Evolutionary conservation across 2,797 vertebrate species (phyloP), one percentile per base, ranked within the genome.

Genomic region (Dipus sagitta): DNA sequence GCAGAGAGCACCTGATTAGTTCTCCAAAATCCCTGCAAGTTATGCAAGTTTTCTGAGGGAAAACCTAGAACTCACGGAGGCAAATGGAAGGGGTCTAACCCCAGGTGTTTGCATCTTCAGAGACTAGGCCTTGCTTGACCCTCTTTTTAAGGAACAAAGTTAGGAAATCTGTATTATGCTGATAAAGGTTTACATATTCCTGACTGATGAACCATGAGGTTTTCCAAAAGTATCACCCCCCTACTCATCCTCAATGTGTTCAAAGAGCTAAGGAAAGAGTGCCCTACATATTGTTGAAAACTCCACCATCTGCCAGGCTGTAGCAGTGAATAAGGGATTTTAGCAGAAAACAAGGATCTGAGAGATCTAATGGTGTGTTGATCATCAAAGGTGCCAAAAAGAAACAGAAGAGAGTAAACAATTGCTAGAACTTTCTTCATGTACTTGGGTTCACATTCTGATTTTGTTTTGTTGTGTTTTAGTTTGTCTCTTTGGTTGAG

Each of bases 121-220:
- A 83, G 67, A 72, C 71, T 52, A 12, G 1, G 21, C n/a, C 32
- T 34, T 70, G 6, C 9, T 47, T 47, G 47, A 47, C 12, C 47
- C 15, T 83, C 68, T 30, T 83, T 88, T 82, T 88, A 88, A 93
- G 38, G 30, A 82, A 91, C 2, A 21, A 38, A 79, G 28, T 28
- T 32, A 42, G n/a, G 26, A 86, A 77, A 71, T 64, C 34, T 88
- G 28, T 60, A 75, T 38, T 52, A 78, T 71, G 24, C 32, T 38
- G 38, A 87, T 12, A 67, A 24, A 78, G 70, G 81, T 32, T 81
- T 95, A 86, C 71, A 21, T 75, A 74, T 71, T 79, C 32, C 71
- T 58, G 65, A 75, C 11, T 88, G 58, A 68, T n/a, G 67, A 26
- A 80, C 28, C 8, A 42, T 68, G 30, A 54, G 72, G 28, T 54